Evolutionary conservation across 2,797 vertebrate species (phyloP), one percentile per base, ranked within the genome.

Genomic region (Sphenodon punctatus): DNA sequence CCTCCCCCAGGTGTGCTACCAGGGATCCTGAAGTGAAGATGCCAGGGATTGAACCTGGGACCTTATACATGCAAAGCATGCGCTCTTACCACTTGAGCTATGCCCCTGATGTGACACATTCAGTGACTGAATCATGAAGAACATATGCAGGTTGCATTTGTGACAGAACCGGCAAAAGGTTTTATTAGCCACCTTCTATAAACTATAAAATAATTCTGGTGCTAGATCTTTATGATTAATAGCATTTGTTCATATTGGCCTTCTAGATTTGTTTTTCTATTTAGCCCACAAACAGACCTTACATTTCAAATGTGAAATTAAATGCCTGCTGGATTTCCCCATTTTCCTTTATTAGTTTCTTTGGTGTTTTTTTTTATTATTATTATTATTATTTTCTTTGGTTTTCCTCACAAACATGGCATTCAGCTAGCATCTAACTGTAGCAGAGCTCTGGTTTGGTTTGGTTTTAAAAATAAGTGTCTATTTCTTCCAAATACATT

Each of bases 381-480:
- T n/a, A n/a, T n/a, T n/a, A n/a, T 38, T 59, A 16, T 80, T 3
- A 2, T 74, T 86, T 80, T 69, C 34, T 84, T 42, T 42, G 7
- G 42, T 63, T 86, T 79, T 23, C 17, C 70, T 73, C 12, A n/a
- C 11, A 25, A 46, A 10, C 10, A 48, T 83, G 63, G 76, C 70
- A 83, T 86, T 69, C 80, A 68, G 27, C n/a, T 38, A 53, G 3
- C 63, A 36, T 67, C 38, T 14, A 34, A 59, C 17, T 72, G 3
- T 14, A 0, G 1, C 36, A 46, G 65, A 79, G 5, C 23, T 87
- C 70, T 83, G 32, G 67, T 67, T 67, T 80, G 90, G 45, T 78
- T 36, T 89, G 71, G 86, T 92, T 86, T 69, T 65, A 91, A 89
- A 91, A 88, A 87, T 72, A 89, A 87, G 34, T 86, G 85, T 82